phyloP scores from a whole-genome alignment of 2,113 vertebrate genomes.

The Macaca mulatta region DNA sequence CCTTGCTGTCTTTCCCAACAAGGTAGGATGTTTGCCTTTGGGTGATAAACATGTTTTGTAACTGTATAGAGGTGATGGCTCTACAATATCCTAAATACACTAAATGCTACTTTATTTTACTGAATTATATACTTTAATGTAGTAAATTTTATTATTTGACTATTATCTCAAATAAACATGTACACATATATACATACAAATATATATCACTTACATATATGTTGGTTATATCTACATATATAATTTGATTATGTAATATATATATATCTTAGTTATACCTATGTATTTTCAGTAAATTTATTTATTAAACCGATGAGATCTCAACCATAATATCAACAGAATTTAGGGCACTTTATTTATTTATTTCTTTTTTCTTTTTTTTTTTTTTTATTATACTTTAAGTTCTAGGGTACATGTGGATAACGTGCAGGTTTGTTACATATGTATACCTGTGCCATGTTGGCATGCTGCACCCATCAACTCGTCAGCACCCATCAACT shows the following conservation, averaged over 20 bases:
- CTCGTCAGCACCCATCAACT: no score
- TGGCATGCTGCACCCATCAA: no score
- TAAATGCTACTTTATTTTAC: not conserved
- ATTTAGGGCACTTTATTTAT: not conserved
- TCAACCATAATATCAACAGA: not conserved
- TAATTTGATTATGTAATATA: not conserved
- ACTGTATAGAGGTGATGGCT: not conserved
- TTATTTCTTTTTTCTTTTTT: fast-evolving
- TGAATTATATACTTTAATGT: not conserved
- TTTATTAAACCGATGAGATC: not conserved
- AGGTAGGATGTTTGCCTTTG: no score
- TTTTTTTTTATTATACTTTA: no score
- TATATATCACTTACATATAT: not conserved
- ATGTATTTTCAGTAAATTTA: not conserved
- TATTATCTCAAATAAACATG: not conserved
- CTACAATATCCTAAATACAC: not conserved
- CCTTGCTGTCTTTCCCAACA: not conserved
- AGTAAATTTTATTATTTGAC: not conserved
- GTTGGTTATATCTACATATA: not conserved
- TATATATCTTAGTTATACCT: no score
- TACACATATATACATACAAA: not conserved
- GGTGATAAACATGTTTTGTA: not conserved
- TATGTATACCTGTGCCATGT: no score
- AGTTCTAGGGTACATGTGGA: no score
- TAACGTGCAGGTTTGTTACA: no score